Evolutionary conservation across 30 jellyfish, hydroid and myxozoan species (phyloP).

Genomic region (Catostylus mosaicus): DNA sequence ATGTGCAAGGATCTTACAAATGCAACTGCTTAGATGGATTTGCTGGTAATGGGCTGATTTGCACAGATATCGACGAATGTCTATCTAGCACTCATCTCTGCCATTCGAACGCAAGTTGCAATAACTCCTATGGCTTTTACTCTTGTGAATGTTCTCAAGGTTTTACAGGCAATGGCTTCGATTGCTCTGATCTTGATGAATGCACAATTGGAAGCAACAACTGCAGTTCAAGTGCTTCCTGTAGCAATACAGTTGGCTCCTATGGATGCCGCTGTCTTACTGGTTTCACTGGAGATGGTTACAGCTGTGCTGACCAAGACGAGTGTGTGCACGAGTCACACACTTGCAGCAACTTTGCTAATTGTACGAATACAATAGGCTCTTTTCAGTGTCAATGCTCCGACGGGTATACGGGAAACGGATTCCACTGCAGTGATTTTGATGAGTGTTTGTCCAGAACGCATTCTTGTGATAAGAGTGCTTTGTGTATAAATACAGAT

Average conservation of each 20-base stretch:
- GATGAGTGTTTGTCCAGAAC: constrained; percentile 20
- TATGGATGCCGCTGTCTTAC: constrained; percentile 40
- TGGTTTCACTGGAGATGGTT: constrained; percentile 74
- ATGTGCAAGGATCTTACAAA: constrained; percentile 39
- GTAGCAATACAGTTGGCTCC: constrained; percentile 55
- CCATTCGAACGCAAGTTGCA: constrained; percentile 45
- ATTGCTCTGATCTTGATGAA: constrained; percentile 70
- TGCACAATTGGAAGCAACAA: constrained; percentile 41
- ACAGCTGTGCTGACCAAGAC: constrained; percentile 46
- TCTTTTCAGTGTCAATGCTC: constrained; percentile 55
- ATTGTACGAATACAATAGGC: constrained; percentile 57
- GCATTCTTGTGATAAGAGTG: constrained; percentile 33
- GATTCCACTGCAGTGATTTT: constrained; percentile 33
- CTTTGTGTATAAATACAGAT: constrained; percentile 9
- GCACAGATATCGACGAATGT: constrained; percentile 61
- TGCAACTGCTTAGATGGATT: constrained; percentile 49
- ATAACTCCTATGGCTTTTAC: constrained; percentile 35
- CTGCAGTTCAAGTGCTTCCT: constrained; percentile 31
- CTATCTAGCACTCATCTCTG: constrained; percentile 33
- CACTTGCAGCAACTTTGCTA: constrained; percentile 37
- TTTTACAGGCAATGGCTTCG: constrained; percentile 59
- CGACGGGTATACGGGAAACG: constrained; percentile 60
- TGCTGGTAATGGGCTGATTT: constrained; percentile 32
- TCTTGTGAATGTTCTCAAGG: constrained; percentile 55
- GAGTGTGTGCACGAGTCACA: constrained; percentile 36